Evolutionary conservation across 2,113 vertebrate species (phyloP).

Genomic region (Trichechus manatus): DNA sequence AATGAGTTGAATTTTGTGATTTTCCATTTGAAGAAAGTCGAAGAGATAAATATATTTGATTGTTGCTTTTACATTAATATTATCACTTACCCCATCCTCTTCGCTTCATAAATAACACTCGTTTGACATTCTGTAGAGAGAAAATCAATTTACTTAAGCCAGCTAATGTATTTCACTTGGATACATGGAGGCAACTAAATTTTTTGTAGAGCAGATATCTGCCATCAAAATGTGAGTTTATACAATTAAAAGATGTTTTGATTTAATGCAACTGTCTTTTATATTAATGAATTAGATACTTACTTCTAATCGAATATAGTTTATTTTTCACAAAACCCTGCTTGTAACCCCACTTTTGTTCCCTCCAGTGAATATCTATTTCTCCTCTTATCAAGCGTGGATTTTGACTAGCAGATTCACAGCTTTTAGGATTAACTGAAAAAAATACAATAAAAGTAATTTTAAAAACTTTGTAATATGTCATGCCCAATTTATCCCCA

Average conservation of each 20-base stretch:
- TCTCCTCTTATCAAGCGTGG: background rate
- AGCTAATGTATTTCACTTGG: constrained; percentile 2
- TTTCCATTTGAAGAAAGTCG: constrained; percentile 74
- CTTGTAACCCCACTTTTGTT: background rate
- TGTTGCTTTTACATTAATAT: constrained; percentile 84
- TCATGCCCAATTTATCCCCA: background rate
- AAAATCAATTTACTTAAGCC: constrained; percentile 85
- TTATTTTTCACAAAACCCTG: constrained; percentile 6
- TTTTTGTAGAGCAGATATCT: background rate
- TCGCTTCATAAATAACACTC: constrained; percentile 77
- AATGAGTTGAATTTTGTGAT: constrained; percentile 73
- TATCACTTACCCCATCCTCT: constrained; percentile 75
- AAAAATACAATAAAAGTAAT: background rate
- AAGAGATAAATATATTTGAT: constrained; percentile 85
- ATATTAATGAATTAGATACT: background rate
- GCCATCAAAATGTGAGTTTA: background rate
- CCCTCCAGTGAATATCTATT: background rate
- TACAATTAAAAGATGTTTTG: constrained; percentile 14
- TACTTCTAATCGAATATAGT: background rate
- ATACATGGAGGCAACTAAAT: background rate
- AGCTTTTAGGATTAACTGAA: background rate
- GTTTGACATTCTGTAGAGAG: constrained; percentile 81
- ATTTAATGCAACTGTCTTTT: constrained; percentile 37
- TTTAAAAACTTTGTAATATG: background rate
- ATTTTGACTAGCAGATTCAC: background rate